phyloP scores from a whole-genome alignment of 2,113 vertebrate genomes.

The Acrocephalus kingi region DNA sequence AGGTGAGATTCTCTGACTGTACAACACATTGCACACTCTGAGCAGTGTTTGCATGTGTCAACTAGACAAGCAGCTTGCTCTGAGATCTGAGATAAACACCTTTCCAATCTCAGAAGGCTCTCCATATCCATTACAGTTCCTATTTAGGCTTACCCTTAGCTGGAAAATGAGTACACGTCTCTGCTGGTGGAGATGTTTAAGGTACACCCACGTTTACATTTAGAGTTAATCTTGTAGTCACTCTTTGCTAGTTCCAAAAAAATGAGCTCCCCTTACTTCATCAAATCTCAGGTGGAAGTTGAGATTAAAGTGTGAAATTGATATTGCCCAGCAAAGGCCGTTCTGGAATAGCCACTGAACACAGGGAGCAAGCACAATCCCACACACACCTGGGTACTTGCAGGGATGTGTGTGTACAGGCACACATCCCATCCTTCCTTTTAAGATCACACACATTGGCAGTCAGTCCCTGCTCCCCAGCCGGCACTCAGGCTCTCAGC shows the following conservation, averaged over 20 bases:
- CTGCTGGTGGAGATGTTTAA: neutral
- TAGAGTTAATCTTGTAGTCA: neutral
- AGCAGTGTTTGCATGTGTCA: neutral
- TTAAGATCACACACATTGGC: neutral
- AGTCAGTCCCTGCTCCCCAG: neutral
- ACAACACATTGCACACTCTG: neutral
- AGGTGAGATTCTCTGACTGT: neutral
- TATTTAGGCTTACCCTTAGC: neutral
- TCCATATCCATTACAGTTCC: neutral
- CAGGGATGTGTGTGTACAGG: neutral
- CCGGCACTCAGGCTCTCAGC: neutral
- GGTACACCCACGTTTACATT: neutral
- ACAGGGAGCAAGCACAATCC: neutral
- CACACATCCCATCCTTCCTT: neutral
- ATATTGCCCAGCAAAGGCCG: neutral
- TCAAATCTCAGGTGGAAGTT: neutral
- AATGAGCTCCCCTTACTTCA: neutral
- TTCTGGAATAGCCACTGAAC: neutral
- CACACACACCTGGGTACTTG: neutral
- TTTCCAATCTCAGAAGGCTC: neutral
- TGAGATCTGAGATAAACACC: neutral
- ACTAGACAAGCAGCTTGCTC: neutral
- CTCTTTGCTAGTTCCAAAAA: neutral
- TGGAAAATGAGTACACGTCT: neutral
- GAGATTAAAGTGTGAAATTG: neutral